Percentiles rank a stretch among this genome's conserved stretches.
These are phyloP conservation scores for Platysternon megacephalum DNA, from an alignment of 2,113 vertebrate species.

Conservation along the genomic window DNA sequence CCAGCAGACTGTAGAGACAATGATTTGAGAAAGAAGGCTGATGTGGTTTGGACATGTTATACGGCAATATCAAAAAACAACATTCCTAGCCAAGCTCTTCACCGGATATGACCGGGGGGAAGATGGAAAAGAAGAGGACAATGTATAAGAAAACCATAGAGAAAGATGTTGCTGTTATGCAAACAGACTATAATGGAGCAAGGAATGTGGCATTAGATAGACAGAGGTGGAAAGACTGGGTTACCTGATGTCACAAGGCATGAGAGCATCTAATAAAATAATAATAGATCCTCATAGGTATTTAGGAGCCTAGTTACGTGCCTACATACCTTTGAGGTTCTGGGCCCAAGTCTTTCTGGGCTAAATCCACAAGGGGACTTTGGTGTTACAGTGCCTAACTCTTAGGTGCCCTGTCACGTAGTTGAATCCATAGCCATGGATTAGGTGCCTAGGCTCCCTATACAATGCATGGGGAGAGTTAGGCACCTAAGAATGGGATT, in stretches of 20 bases:
- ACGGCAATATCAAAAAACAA: neutral
- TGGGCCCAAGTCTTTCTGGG: neutral
- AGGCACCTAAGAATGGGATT: neutral
- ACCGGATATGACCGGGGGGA: too few relatives aligned
- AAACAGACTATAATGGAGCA: neutral
- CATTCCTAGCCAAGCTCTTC: neutral
- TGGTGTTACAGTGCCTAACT: neutral
- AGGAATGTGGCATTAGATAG: neutral
- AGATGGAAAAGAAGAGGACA: neutral
- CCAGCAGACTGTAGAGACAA: neutral
- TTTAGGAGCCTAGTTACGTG: neutral
- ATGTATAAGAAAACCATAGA: neutral
- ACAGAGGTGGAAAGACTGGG: neutral
- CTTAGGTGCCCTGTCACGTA: neutral
- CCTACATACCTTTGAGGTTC: neutral
- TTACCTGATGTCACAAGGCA: neutral
- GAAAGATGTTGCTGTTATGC: neutral
- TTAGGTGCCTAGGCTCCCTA: neutral
- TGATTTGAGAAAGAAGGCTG: neutral
- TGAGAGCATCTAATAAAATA: neutral
- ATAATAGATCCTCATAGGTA: neutral
- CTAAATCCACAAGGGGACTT: neutral
- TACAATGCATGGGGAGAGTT: neutral
- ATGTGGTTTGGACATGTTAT: neutral
- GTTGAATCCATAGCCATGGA: neutral